Conservation (phyloP, 2,888 invertebrate genomes). For the Helleia helle region DNA sequence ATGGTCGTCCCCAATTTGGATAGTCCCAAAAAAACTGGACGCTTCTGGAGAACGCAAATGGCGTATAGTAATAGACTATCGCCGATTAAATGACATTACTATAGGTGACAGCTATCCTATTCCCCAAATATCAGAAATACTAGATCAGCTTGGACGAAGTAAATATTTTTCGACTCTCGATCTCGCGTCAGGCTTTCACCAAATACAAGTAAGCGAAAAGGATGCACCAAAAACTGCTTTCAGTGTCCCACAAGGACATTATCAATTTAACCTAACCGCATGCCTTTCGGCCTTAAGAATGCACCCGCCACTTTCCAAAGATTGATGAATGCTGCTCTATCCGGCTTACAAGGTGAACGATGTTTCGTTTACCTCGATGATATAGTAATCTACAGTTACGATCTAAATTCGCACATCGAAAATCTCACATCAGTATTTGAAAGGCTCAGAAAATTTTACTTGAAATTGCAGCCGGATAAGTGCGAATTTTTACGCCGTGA, state of each 20-base stretch:
- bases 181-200: neutral
- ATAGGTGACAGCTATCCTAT: neutral
- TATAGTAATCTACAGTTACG: neutral
- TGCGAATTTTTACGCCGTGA: neutral
- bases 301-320: constrained; percentile 11
- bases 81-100: neutral
- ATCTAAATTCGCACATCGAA: neutral
- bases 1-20: constrained; percentile 1
- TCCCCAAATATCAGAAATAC: neutral
- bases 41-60: neutral
- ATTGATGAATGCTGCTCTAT: neutral
- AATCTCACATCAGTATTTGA: neutral
- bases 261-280: constrained; percentile 12
- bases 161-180: neutral
- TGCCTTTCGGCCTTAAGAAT: constrained; percentile 15
- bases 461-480: neutral
- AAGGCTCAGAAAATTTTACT: neutral
- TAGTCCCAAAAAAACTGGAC: neutral
- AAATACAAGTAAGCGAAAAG: neutral
- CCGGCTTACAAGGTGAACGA: neutral
- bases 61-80: neutral
- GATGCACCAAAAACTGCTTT: constrained; percentile 9
- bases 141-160: neutral
- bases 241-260: constrained; percentile 11
- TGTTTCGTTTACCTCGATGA: neutral